phyloP scores from a whole-genome alignment of 2,797 vertebrate species.

The Pseudochirops cupreus region DNA sequence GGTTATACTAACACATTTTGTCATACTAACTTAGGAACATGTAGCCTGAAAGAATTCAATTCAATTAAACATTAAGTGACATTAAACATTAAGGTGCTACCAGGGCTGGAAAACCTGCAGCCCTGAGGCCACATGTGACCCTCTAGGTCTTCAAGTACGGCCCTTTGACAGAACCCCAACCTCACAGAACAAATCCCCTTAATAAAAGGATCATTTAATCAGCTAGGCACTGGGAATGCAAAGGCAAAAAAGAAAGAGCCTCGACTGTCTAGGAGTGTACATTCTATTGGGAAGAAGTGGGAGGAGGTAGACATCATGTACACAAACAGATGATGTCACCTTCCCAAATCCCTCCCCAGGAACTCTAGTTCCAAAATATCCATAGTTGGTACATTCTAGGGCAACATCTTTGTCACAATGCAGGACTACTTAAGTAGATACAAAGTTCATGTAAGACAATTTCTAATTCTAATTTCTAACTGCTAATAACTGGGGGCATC shows the following conservation, averaged over 20 bases:
- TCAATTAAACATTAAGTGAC: not conserved
- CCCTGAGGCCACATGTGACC: too few species aligned
- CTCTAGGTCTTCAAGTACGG: too few species aligned
- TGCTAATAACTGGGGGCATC: not conserved
- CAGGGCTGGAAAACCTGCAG: too few species aligned
- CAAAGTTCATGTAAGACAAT: not conserved
- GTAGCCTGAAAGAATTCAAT: not conserved
- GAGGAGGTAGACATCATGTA: too few species aligned
- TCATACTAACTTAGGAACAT: not conserved
- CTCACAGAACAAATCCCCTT: too few species aligned
- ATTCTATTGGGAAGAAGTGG: not conserved
- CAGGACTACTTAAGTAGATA: not conserved
- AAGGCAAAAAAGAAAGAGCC: too few species aligned
- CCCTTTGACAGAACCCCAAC: too few species aligned
- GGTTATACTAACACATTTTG: not conserved
- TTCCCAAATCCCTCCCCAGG: not conserved
- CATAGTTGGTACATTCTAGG: not conserved
- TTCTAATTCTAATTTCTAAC: not conserved
- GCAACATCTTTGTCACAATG: not conserved
- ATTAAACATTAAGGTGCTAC: too few species aligned
- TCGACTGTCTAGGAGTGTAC: too few species aligned
- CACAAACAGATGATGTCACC: not conserved
- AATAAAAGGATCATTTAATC: too few species aligned
- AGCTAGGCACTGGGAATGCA: not conserved
- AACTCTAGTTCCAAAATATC: not conserved